Evolutionary conservation across 2,888 invertebrate species (phyloP), one percentile per base, ranked within the genome.

Genomic region (Empis stercorea): DNA sequence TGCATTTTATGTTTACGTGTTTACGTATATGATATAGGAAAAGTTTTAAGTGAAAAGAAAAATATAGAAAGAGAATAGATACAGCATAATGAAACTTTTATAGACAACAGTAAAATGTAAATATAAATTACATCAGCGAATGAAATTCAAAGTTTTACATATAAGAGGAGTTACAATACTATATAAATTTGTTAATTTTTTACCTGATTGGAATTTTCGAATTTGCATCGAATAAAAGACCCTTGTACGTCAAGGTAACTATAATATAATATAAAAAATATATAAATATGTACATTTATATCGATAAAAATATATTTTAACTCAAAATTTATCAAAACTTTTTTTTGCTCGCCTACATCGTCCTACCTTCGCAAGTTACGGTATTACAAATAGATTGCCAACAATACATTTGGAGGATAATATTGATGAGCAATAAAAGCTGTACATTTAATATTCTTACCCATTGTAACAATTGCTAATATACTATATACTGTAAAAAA

Each of bases 201-300:
- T 60, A 66, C 65, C 65, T 62, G 34, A 65, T 60, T 13, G 65
- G 64, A 46, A 59, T 58, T 43, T 66, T 59, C 0, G 68, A 66
- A 44, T 64, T 66, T 0, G 68, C 65, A 58, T 68, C 68, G 42
- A 59, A 63, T 1, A 66, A 49, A 2, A 68, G 54, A 1, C 68
- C 68, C 10, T 63, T 57, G 54, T 68, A 66, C 16, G 68, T 68
- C 10, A 68, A 53, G 42, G 56, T 59, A 38, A 65, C 68, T 61
- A 30, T 10, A 46, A 47, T 30, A 34, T 14, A 10, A 43, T 30
- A 20, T 23, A 10, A 39, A 47, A 36, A 40, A 23, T 37, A 44
- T 17, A n/a, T 20, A 17, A 30, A 39, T 34, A 27, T 20, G n/a
- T n/a, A n/a, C n/a, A n/a, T 16, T 10, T 37, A 15, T 17, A 13